Percentiles rank a stretch among this genome's conserved stretches.
Evolutionary conservation across 2,113 vertebrate species (phyloP).

Genomic region (Holacanthus passer): DNA sequence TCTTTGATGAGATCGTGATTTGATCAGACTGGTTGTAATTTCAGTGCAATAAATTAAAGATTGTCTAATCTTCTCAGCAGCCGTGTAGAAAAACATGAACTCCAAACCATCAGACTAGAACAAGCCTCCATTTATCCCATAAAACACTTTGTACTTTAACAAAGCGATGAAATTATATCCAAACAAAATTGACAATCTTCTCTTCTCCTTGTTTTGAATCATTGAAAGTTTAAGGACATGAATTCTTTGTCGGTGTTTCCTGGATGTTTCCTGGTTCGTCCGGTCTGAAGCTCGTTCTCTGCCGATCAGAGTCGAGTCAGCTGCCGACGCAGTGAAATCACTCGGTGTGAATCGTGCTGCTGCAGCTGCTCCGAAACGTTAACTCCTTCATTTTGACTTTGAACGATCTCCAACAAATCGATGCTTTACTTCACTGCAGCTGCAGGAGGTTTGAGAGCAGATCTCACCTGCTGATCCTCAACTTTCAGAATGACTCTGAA

Average conservation of each 20-base stretch:
- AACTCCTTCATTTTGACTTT: slow-evolving; percentile 42
- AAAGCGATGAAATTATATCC: no score
- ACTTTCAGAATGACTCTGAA: no score
- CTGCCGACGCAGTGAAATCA: slow-evolving; percentile 52
- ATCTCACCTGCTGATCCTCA: not conserved
- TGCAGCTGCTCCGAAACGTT: slow-evolving; percentile 28
- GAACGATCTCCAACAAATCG: not conserved
- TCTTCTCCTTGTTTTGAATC: no score
- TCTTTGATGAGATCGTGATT: not conserved
- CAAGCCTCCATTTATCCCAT: no score
- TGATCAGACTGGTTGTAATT: slow-evolving; percentile 7
- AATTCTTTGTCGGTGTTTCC: not conserved
- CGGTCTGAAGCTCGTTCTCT: not conserved
- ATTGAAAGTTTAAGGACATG: no score
- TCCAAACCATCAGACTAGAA: no score
- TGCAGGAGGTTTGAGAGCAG: slow-evolving; percentile 1
- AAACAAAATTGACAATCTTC: no score
- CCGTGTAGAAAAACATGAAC: no score
- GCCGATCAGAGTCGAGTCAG: slow-evolving; percentile 19
- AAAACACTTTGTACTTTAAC: no score
- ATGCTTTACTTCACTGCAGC: slow-evolving; percentile 11
- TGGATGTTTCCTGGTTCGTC: not conserved
- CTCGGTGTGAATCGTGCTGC: slow-evolving; percentile 48
- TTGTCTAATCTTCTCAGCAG: no score
- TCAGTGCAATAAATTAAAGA: no score